A percentile compares a stretch with the other conserved stretches of the same genome.
These are phyloP conservation scores for Desoria tigrina DNA, from an alignment of 2,888 invertebrate species.

Conservation along the genomic window DNA sequence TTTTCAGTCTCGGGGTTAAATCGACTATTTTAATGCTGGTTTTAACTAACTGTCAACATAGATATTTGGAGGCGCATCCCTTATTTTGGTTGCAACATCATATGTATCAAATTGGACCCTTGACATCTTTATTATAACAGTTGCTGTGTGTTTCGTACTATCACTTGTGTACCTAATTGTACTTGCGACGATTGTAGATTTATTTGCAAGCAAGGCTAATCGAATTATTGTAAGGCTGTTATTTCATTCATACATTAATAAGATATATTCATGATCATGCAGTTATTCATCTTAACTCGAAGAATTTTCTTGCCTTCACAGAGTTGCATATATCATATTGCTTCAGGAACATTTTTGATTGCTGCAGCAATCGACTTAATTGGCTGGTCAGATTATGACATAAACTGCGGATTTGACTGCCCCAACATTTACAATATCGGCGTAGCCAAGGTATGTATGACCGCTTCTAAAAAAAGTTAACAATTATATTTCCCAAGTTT, in stretches of 20 bases:
- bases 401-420: conserved; percentile 22
- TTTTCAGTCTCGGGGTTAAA: too few species aligned
- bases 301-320: too few species aligned
- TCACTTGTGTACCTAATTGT: conserved; percentile 6
- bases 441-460: conserved; percentile 34
- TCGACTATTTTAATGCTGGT: too few species aligned
- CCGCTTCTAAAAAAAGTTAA: too few species aligned
- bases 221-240: conserved; percentile 28
- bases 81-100: conserved; percentile 28
- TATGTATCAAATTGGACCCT: conserved; percentile 34
- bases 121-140: conserved; percentile 29
- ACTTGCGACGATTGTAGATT: not conserved
- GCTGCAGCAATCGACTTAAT: conserved; percentile 43
- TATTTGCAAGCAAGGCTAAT: conserved; percentile 30
- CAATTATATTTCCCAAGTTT: too few species aligned
- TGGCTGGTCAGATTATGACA: conserved; percentile 38
- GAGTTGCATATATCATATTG: conserved; percentile 35
- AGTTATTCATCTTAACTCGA: too few species aligned
- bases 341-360: conserved; percentile 33
- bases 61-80: conserved; percentile 37
- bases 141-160: conserved; percentile 29
- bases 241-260: not conserved
- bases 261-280: too few species aligned
- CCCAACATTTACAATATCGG: conserved; percentile 33
- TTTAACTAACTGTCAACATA: not conserved